Base-by-base conservation (phyloP, 2,888 invertebrate genomes). In the Erynnis tages region DNA sequence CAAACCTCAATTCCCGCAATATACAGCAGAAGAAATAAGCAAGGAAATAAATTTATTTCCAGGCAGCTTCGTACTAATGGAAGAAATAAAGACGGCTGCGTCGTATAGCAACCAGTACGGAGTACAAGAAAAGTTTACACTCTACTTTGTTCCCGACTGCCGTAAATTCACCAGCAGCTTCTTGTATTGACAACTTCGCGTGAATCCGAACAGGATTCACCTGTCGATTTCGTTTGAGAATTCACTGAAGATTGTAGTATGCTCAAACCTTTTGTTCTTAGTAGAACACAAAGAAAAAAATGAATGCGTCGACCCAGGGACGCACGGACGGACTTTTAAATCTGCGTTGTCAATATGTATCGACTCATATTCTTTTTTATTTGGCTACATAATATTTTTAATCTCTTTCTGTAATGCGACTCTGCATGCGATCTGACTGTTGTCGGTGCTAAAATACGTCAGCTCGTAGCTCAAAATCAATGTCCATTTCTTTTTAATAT, bases 91-190 rank as follows among this genome's bases (percentile, higher is more conserved):
- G 41, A 27, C 49, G 41, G 41, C 25, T 50, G 16, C 27, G 19
- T 47, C 37, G 25, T 44, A 50, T 10, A 35, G 17, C 25, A n/a
- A n/a, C n/a, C n/a, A 25, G 40, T 40, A 21, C 11, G 27, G 35
- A 14, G 40, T 27, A 53, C 35, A 54, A 43, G 37, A 37, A 53
- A 60, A 56, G 40, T 53, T 60, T 43, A 54, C 29, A 54, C 44
- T 43, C 49, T 55, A 55, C 49, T 53, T 53, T 52, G 48, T 54
- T 55, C 47, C 45, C 44, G 56, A 54, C 57, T 56, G 54, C 56
- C 58, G 60, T 63, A 62, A 64, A 64, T 65, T 60, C 54, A 55
- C 55, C 57, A 59, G 58, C 47, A 57, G 59, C 61, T 58, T 56
- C 60, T 63, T 60, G 60, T 56, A 60, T 62, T 62, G 60, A 60